Base-by-base conservation (phyloP, 1,140 invertebrate species). In the Sitophilus oryzae region DNA sequence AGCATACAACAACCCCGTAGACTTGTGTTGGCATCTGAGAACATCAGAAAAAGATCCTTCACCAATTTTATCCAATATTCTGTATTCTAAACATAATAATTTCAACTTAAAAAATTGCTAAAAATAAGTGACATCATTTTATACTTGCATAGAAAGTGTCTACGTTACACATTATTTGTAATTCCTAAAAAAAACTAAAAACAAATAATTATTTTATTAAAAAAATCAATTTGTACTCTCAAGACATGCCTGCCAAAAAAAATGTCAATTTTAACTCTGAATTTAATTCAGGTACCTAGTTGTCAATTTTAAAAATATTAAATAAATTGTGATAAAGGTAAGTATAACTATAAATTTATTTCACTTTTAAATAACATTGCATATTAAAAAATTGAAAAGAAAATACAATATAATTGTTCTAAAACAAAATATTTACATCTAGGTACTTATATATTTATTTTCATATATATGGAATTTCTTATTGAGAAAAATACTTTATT, bases 31-130 rank as follows among this genome's bases (percentile, higher is more conserved):
- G 68, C 82, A 83, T 76, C 82, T 82, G 43, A 83, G 67, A 11
- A 86, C 83, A 60, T 84, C 82, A 0, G 83, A 83, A 71, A 85
- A 86, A 9, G 82, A 82, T 4, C 83, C 83, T 71, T 80, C 77
- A 0, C 79, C 78, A 52, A 80, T 78, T 77, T 83, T 83, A 22
- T 77, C 69, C 45, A 83, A 57, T 53, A 83, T 73, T 68, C 77
- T 77, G 65, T 82, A 85, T 60, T 68, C 65, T 67, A 56, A 47
- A 62, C n/a, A n/a, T n/a, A n/a, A n/a, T n/a, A n/a, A n/a, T n/a
- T n/a, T n/a, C n/a, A n/a, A n/a, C n/a, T n/a, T n/a, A n/a, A n/a
- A n/a, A n/a, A n/a, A n/a, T n/a, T n/a, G n/a, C n/a, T n/a, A n/a
- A n/a, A n/a, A n/a, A n/a, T n/a, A n/a, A n/a, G n/a, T n/a, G n/a